A percentile compares a stretch with the other conserved stretches of the same genome.
phyloP scores from a whole-genome alignment of 2,113 vertebrate genomes.

The Limanda limanda region DNA sequence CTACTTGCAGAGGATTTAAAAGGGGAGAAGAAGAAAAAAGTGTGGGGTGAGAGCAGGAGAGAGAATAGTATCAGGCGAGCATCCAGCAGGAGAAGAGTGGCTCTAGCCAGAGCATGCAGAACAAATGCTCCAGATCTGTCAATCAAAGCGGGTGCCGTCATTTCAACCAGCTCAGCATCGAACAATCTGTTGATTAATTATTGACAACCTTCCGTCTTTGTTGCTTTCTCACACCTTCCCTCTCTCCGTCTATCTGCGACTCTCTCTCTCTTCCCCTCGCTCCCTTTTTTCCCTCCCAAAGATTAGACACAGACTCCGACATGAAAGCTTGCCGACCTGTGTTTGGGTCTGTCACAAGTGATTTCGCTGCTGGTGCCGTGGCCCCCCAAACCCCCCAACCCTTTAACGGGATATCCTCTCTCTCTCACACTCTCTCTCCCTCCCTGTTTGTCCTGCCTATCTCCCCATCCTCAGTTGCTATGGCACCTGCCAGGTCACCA shows the following conservation, averaged over 20 bases:
- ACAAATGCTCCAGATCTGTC: conserved; percentile 81
- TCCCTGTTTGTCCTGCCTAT: conserved; percentile 56
- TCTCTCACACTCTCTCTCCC: conserved; percentile 23
- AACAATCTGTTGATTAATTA: conserved; percentile 81
- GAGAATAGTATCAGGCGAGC: conserved; percentile 17
- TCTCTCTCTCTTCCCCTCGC: conserved; percentile 43
- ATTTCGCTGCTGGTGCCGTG: conserved; percentile 63
- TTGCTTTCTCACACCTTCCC: conserved; percentile 66
- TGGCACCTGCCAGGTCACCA: conserved; percentile 78
- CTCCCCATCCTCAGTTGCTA: conserved; percentile 73
- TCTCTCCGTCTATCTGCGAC: conserved; percentile 49
- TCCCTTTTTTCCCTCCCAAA: conserved; percentile 60
- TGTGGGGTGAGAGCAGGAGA: conserved; percentile 24
- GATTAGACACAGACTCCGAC: conserved; percentile 75
- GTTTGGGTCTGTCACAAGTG: conserved; percentile 76
- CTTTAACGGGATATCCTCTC: conserved; percentile 62
- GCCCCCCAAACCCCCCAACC: neutral
- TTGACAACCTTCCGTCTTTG: conserved; percentile 78
- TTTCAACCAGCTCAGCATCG: conserved; percentile 54
- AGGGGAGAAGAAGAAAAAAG: conserved; percentile 46
- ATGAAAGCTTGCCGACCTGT: conserved; percentile 77
- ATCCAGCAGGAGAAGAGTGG: conserved; percentile 34
- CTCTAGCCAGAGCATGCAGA: conserved; percentile 57
- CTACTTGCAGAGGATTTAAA: conserved; percentile 63
- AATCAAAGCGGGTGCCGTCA: conserved; percentile 75